Conservation (phyloP, 2,888 invertebrate genomes). For the Heliconius aoede region DNA sequence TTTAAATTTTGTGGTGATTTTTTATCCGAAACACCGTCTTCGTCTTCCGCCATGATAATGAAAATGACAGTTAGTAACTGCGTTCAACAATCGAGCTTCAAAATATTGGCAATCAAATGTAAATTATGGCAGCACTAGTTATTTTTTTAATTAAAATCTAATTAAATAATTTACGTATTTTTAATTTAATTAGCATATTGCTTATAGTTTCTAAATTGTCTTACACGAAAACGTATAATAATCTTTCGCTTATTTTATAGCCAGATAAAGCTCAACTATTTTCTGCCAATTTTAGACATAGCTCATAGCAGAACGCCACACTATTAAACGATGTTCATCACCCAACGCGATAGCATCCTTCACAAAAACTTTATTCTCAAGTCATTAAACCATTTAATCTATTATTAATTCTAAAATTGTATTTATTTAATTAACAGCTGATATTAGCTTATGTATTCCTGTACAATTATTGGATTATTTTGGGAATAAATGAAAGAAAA, state of each 20-base stretch:
- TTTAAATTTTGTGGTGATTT: constrained; percentile 77
- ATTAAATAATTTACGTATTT: neutral
- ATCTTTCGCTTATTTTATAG: neutral
- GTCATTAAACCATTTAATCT: too few species aligned
- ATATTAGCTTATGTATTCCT: neutral
- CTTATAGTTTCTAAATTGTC: neutral
- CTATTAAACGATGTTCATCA: too few species aligned
- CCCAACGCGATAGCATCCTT: too few species aligned
- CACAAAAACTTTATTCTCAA: too few species aligned
- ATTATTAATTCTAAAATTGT: too few species aligned
- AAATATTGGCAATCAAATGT: neutral
- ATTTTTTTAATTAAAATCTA: neutral
- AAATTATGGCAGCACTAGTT: constrained; percentile 18
- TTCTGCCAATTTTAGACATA: too few species aligned
- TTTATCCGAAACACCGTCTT: constrained; percentile 80
- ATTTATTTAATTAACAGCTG: too few species aligned
- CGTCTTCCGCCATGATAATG: constrained; percentile 82
- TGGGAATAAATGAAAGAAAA: neutral
- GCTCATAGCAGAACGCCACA: too few species aligned
- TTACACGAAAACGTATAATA: neutral
- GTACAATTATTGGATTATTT: neutral
- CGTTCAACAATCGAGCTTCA: constrained; percentile 56
- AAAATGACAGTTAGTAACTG: constrained; percentile 69
- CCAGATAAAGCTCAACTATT: too few species aligned
- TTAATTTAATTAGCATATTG: neutral